phyloP scores from a whole-genome alignment of 2,113 vertebrate species.

The Nyctibius bracteatus region DNA sequence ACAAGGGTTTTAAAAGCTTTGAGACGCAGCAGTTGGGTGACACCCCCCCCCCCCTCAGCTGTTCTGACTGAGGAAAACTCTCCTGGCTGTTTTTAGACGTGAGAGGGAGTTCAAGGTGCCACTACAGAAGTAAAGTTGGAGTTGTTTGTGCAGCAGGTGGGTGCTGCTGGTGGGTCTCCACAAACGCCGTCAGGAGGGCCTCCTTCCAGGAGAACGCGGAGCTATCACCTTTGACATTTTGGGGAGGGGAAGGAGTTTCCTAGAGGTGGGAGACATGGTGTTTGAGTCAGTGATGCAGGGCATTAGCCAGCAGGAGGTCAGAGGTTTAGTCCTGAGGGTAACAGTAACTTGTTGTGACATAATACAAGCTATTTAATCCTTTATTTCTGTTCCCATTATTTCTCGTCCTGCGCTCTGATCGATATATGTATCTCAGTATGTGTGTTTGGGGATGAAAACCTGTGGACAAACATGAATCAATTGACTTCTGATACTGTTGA shows the following conservation, averaged over 20 bases:
- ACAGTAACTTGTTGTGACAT: no score
- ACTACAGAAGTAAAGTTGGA: neutral
- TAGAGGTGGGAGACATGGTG: no score
- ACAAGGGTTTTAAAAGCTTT: neutral
- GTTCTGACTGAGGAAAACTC: neutral
- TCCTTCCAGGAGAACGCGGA: no score
- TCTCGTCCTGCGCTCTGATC: neutral
- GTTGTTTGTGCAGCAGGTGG: neutral
- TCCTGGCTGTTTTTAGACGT: neutral
- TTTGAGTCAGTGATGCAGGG: no score
- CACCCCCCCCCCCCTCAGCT: neutral
- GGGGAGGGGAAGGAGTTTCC: no score
- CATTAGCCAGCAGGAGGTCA: no score
- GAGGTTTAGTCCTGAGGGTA: no score
- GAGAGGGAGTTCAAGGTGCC: neutral
- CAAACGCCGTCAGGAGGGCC: no score
- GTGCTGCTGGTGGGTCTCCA: no score
- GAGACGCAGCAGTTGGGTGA: neutral
- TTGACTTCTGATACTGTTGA: neutral
- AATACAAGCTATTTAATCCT: no score
- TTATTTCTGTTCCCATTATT: neutral
- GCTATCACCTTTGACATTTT: no score
- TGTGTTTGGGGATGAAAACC: neutral
- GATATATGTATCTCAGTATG: accelerated
- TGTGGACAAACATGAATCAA: accelerated